A percentile compares a stretch with the other conserved stretches of the same genome.
These are phyloP conservation scores for Zhengitettix transpicula DNA, from an alignment of 2,888 invertebrate species.

Conservation along the genomic window DNA sequence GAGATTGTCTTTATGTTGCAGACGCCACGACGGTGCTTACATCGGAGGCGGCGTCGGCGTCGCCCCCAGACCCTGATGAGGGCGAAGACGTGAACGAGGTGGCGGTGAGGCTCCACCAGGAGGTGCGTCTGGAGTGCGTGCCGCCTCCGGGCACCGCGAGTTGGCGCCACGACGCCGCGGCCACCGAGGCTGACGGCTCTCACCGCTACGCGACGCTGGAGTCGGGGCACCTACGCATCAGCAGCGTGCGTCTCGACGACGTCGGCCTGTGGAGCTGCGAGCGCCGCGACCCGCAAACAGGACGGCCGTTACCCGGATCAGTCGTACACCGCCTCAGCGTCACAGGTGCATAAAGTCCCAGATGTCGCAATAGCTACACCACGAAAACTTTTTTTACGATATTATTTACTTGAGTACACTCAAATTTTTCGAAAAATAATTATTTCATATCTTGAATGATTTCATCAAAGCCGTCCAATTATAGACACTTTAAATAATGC, in stretches of 20 bases:
- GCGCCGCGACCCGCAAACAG: not conserved
- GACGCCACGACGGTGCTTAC: too few relatives aligned
- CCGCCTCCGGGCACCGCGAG: not conserved
- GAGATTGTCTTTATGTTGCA: too few relatives aligned
- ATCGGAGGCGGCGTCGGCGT: not conserved
- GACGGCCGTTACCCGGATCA: not conserved
- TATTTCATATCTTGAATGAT: too few relatives aligned
- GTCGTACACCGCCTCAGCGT: not conserved
- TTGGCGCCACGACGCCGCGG: not conserved
- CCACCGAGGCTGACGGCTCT: not conserved
- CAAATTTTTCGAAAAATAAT: too few relatives aligned
- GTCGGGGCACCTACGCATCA: not conserved
- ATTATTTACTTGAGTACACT: too few relatives aligned
- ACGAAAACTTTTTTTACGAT: too few relatives aligned
- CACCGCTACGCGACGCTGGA: not conserved
- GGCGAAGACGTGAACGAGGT: not conserved
- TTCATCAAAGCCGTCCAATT: too few relatives aligned
- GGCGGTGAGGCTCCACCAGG: not conserved
- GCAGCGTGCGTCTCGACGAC: not conserved
- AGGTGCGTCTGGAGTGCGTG: not conserved
- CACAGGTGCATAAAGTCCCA: not conserved
- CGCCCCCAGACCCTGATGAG: not conserved
- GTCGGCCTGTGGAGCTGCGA: not conserved
- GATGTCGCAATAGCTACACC: too few relatives aligned
- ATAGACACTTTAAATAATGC: too few relatives aligned